Percentiles rank a stretch among this genome's conserved stretches.
phyloP scores from a whole-genome alignment of 2,888 invertebrate genomes.

The Gymnoscelis rufifasciata region DNA sequence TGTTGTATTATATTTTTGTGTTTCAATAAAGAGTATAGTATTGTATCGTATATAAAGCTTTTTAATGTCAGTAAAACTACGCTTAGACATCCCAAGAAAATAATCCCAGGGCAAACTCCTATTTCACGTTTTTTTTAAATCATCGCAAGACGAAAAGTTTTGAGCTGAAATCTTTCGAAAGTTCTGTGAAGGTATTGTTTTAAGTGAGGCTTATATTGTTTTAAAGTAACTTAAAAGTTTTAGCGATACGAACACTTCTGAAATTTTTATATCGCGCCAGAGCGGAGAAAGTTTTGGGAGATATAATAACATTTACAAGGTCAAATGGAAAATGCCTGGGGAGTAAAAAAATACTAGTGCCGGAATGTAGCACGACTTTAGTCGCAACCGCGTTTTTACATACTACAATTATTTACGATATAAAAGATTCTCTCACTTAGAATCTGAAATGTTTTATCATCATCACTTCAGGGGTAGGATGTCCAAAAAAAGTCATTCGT shows the following conservation, averaged over 20 bases:
- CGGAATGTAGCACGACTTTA: too few relatives aligned
- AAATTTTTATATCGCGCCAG: constrained; percentile 24
- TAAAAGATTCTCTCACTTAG: too few relatives aligned
- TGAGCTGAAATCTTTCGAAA: constrained; percentile 24
- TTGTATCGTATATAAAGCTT: too few relatives aligned
- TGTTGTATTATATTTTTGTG: too few relatives aligned
- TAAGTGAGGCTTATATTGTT: constrained; percentile 31
- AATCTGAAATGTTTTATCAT: too few relatives aligned
- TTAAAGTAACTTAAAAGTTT: constrained; percentile 29
- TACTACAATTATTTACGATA: too few relatives aligned
- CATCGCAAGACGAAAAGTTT: constrained; percentile 3
- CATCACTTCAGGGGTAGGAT: too few relatives aligned
- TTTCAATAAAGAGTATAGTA: too few relatives aligned
- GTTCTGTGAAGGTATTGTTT: constrained; percentile 26
- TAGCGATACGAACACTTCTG: constrained; percentile 23
- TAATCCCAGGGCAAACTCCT: not conserved
- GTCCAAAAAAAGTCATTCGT: too few relatives aligned
- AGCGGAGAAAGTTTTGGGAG: constrained; percentile 17
- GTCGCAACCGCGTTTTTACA: too few relatives aligned
- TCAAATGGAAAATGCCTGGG: constrained; percentile 15
- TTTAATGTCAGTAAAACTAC: too few relatives aligned
- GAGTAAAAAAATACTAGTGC: constrained; percentile 9
- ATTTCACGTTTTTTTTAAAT: constrained; percentile 2
- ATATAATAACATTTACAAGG: constrained; percentile 23
- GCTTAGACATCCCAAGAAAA: too few relatives aligned